Percentiles rank a stretch among this genome's conserved stretches.
These are phyloP conservation scores for Drosophila micromelanica DNA, from an alignment of 1,140 invertebrate species.

Conservation along the genomic window DNA sequence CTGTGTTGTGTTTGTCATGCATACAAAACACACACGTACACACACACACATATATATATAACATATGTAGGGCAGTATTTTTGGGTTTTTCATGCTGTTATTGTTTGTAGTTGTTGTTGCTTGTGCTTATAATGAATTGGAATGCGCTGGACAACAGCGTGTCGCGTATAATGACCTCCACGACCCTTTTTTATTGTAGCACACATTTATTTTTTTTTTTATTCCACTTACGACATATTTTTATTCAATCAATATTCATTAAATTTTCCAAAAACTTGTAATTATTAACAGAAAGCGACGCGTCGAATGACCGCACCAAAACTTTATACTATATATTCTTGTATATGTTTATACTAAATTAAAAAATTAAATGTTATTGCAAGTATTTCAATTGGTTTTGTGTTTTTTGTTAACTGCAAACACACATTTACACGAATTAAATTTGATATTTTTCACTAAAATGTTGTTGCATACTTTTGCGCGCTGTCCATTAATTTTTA, in stretches of 20 bases:
- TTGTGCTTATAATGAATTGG: conserved; percentile 68
- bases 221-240: conserved; percentile 60
- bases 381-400: neutral
- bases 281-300: conserved; percentile 47
- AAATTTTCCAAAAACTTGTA: conserved; percentile 75
- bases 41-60: conserved; percentile 1
- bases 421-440: neutral
- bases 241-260: conserved; percentile 82
- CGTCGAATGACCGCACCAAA: conserved; percentile 5
- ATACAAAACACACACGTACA: conserved; percentile 8
- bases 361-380: neutral
- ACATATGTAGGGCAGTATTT: conserved; percentile 31
- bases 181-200: conserved; percentile 50
- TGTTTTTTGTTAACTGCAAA: neutral
- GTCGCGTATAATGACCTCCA: conserved; percentile 64
- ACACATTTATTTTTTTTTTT: conserved; percentile 28
- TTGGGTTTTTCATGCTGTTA: conserved; percentile 1
- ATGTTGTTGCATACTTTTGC: conserved; percentile 59
- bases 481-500: conserved; percentile 39
- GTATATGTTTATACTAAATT: too few species aligned
- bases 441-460: conserved; percentile 1
- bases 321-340: conserved; percentile 3
- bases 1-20: conserved; percentile 24
- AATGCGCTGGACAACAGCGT: conserved; percentile 51
- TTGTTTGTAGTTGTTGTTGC: conserved; percentile 37